A percentile compares a stretch with the other conserved stretches of the same genome.
phyloP scores from a whole-genome alignment of 1,140 invertebrate genomes.

The Neotoxoptera formosana region DNA sequence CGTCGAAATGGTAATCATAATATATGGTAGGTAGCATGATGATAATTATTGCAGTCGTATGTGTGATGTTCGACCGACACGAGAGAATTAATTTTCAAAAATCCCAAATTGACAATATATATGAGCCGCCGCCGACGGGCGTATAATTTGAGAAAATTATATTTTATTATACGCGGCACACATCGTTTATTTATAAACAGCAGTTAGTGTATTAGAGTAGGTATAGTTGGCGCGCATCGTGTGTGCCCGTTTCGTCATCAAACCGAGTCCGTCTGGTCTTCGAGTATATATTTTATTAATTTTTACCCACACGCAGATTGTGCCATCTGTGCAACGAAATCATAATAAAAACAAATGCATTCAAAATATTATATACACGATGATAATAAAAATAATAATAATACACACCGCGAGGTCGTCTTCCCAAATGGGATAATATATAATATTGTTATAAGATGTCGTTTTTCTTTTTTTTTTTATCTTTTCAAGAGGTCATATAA shows the following conservation, averaged over 20 bases:
- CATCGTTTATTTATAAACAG: background rate
- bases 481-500: background rate
- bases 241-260: slow-evolving; percentile 5
- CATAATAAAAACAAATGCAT: slow-evolving; percentile 29
- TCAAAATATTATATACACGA: background rate
- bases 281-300: slow-evolving; percentile 22
- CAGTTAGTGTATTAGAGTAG: background rate
- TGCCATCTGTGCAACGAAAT: slow-evolving; percentile 32
- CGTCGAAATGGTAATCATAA: no score
- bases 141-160: background rate
- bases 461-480: no score
- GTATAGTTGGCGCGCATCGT: background rate
- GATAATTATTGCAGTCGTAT: no score
- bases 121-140: background rate
- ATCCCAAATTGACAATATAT: background rate
- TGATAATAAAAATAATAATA: background rate
- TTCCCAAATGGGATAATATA: background rate
- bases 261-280: background rate
- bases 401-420: background rate
- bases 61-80: background rate
- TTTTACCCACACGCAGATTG: slow-evolving; percentile 32
- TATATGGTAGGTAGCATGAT: no score
- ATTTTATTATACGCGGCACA: background rate
- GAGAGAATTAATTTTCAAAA: background rate
- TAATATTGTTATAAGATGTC: background rate